Evolutionary conservation across 2,797 vertebrate species (phyloP), one percentile per base, ranked within the genome.

Genomic region (Peromyscus aztecus): DNA sequence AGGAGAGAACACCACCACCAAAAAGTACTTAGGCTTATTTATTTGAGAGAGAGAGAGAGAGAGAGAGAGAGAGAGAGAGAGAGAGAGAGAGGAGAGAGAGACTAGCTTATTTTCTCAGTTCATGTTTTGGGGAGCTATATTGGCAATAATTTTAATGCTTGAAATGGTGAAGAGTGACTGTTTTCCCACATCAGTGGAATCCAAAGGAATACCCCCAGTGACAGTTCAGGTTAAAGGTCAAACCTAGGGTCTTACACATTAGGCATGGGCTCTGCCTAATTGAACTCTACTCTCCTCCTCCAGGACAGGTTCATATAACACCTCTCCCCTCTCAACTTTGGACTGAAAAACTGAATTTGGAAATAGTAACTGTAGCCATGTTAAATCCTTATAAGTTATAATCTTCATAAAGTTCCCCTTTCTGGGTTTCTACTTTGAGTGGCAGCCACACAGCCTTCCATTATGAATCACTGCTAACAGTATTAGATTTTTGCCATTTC

Each of bases 241-340:
- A 69, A 77, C 40, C 17, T 21, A 4, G 87, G 29, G 4, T 43
- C 55, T 76, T 19, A 61, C 13, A 17, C 13, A 21, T 14, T n/a
- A 61, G 40, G 7, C 52, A 63, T n/a, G 4, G n/a, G 27, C 2
- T 89, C 14, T 14, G 29, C 16, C 37, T 34, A 67, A 40, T 7
- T 34, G 29, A 89, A 71, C 31, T 61, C 14, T 31, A 76, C 17
- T 43, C 71, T 76, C 31, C 34, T 34, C 8, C 43, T 3, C 1
- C 34, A 61, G n/a, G 78, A 52, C 23, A 67, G 6, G 29, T 76
- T 37, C 46, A 63, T 55, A 4, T 7, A 49, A 2, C 17, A 17
- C 34, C 3, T 8, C 8, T 19, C 2, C 4, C 14, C 0, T 4
- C 17, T 16, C 13, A 37, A 4, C 16, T 83, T 78, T 52, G 9